A percentile compares a stretch with the other conserved stretches of the same genome.
Evolutionary conservation across 30 jellyfish, hydroid and myxozoan species (phyloP).

Genomic region (Catostylus mosaicus): DNA sequence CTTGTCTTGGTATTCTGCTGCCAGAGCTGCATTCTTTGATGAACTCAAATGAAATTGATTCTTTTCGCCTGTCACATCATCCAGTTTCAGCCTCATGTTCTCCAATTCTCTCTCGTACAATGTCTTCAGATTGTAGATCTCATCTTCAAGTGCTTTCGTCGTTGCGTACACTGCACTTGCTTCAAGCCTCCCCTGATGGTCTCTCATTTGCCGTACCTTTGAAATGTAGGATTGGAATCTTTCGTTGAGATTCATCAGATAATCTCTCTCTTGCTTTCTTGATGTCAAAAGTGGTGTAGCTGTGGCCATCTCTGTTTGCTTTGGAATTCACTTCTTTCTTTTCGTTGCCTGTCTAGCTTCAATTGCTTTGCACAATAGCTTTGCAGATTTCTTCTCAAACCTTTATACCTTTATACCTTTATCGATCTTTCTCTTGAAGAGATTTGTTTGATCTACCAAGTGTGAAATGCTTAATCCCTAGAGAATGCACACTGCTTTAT

Average conservation of each 20-base stretch:
- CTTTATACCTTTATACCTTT: neutral
- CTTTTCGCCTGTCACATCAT: constrained; percentile 73
- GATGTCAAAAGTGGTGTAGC: constrained; percentile 70
- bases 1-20: constrained; percentile 85
- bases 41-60: constrained; percentile 75
- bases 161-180: constrained; percentile 68
- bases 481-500: constrained; percentile 33
- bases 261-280: constrained; percentile 65
- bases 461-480: constrained; percentile 12
- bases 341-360: neutral
- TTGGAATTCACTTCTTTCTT: neutral
- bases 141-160: constrained; percentile 81
- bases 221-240: constrained; percentile 77
- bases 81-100: constrained; percentile 66
- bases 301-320: constrained; percentile 62
- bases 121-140: constrained; percentile 70
- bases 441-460: neutral
- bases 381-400: neutral
- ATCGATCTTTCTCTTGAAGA: neutral
- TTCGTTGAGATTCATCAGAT: constrained; percentile 65
- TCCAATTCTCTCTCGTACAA: constrained; percentile 87
- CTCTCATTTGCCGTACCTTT: constrained; percentile 82
- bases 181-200: constrained; percentile 75
- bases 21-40: constrained; percentile 71
- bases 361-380: neutral